phyloP scores from a whole-genome alignment of 2,888 invertebrate genomes.

The Thelaira solivaga region DNA sequence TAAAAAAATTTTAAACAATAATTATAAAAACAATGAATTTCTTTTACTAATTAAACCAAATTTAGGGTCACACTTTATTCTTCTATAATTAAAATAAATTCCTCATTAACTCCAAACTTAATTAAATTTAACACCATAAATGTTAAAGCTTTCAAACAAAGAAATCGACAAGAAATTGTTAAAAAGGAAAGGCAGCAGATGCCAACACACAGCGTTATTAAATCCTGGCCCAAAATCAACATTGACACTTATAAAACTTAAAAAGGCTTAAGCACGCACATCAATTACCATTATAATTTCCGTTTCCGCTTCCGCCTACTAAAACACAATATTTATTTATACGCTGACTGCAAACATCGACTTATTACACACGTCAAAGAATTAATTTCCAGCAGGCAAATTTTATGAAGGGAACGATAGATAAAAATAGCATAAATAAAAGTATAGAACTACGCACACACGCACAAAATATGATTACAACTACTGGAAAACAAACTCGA shows the following conservation, averaged over 20 bases:
- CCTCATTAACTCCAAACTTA: too few relatives aligned
- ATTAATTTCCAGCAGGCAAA: background rate
- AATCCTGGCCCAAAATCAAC: constrained; percentile 10
- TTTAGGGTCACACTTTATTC: too few relatives aligned
- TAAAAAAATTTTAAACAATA: too few relatives aligned
- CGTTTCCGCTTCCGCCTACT: constrained; percentile 28
- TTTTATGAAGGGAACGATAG: background rate
- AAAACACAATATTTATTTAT: constrained; percentile 1
- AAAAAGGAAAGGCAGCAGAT: background rate
- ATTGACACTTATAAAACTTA: background rate
- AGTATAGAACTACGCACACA: background rate
- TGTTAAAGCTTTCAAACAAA: too few relatives aligned
- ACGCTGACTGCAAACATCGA: too few relatives aligned
- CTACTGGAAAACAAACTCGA: background rate
- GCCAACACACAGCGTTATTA: constrained; percentile 1
- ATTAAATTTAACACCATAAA: too few relatives aligned
- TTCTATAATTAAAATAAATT: too few relatives aligned
- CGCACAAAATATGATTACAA: background rate
- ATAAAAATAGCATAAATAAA: background rate
- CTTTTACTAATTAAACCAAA: too few relatives aligned
- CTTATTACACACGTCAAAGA: background rate
- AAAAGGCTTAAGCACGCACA: background rate
- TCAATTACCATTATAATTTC: constrained; percentile 30
- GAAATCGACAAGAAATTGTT: too few relatives aligned
- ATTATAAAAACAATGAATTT: too few relatives aligned